phyloP scores from a whole-genome alignment of 2,888 invertebrate genomes.

The Ochropacha duplaris region DNA sequence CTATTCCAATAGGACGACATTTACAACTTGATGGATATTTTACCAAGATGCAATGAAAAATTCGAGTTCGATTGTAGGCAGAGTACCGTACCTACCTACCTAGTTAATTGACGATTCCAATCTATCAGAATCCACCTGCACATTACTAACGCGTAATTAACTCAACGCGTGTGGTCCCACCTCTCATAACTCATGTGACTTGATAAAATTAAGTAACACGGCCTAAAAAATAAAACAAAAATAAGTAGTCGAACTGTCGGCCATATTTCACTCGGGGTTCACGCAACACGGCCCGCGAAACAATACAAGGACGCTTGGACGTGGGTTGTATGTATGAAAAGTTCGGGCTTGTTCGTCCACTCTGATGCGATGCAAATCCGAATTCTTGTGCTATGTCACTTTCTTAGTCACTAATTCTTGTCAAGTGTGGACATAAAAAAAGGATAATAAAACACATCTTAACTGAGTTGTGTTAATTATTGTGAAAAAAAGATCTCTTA shows the following conservation, averaged over 20 bases:
- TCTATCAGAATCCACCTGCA: slow-evolving; percentile 39
- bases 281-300: slow-evolving; percentile 79
- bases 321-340: slow-evolving; percentile 48
- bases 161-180: slow-evolving; percentile 77
- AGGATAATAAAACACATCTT: too few species aligned
- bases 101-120: slow-evolving; percentile 27
- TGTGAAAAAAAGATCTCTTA: too few species aligned
- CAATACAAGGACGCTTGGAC: slow-evolving; percentile 78
- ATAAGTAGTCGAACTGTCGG: slow-evolving; percentile 77
- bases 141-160: slow-evolving; percentile 71
- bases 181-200: slow-evolving; percentile 80
- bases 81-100: too few species aligned
- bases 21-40: slow-evolving; percentile 16
- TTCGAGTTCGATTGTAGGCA: slow-evolving; percentile 28
- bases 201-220: slow-evolving; percentile 82
- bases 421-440: too few species aligned
- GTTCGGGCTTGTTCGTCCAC: slow-evolving; percentile 38
- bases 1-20: slow-evolving; percentile 15
- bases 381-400: neutral
- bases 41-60: slow-evolving; percentile 7
- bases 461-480: too few species aligned
- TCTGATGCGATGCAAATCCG: slow-evolving; percentile 21
- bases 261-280: slow-evolving; percentile 78
- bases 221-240: slow-evolving; percentile 75
- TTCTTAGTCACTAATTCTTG: neutral